Percentiles rank a stretch among this genome's conserved stretches.
Evolutionary conservation across 2,113 vertebrate genomes (phyloP).

Genomic region (Desmodus rotundus): DNA sequence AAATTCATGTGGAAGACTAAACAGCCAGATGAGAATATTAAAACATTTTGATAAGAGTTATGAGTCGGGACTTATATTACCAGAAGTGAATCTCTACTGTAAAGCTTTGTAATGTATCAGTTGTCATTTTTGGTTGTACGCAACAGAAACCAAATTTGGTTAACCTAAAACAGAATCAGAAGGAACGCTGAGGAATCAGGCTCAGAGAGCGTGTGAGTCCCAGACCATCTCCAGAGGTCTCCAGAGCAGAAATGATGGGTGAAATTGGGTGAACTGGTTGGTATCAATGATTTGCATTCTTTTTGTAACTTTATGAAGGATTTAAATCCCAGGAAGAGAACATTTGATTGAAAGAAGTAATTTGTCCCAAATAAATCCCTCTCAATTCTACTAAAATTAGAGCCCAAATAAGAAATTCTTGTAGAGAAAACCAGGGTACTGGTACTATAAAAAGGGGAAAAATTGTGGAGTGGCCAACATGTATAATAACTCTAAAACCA

Average conservation of each 20-base stretch:
- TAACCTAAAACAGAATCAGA: neutral
- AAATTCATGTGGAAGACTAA: neutral
- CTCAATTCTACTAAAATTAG: neutral
- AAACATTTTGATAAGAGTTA: neutral
- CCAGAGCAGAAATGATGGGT: neutral
- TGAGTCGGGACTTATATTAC: neutral
- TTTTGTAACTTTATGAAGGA: neutral
- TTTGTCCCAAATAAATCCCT: neutral
- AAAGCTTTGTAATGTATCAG: neutral
- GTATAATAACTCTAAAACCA: neutral
- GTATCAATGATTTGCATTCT: neutral
- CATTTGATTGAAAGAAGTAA: neutral
- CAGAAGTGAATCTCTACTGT: neutral
- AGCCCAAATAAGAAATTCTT: neutral
- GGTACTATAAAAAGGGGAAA: neutral
- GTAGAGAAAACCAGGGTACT: neutral
- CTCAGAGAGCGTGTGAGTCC: neutral
- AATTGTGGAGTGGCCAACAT: neutral
- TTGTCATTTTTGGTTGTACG: neutral
- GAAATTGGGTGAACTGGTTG: neutral
- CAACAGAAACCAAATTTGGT: neutral
- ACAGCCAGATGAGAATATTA: neutral
- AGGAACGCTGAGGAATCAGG: neutral
- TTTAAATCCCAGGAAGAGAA: neutral
- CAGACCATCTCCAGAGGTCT: neutral